Conservation (phyloP, 2,113 vertebrate species). For the Myodes glareolus region DNA sequence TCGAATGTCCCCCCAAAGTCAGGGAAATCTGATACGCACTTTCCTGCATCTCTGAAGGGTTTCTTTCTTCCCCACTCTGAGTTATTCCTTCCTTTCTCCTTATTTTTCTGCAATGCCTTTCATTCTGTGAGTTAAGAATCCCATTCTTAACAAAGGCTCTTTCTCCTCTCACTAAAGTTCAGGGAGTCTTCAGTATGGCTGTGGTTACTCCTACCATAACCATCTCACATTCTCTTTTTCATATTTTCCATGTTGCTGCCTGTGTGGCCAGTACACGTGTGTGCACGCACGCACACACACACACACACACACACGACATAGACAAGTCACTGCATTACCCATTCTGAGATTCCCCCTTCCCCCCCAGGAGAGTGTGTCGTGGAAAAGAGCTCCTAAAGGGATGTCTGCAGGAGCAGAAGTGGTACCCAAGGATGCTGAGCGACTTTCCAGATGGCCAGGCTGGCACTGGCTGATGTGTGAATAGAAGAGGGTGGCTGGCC, state of each 20-base stretch:
- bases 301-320: background rate
- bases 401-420: background rate
- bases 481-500: background rate
- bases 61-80: background rate
- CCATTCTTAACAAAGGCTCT: background rate
- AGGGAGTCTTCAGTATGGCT: background rate
- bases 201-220: rapidly evolving
- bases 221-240: background rate
- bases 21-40: rapidly evolving
- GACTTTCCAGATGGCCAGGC: conserved; percentile 20
- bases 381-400: background rate
- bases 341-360: background rate
- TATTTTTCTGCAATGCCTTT: background rate
- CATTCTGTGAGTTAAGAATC: background rate
- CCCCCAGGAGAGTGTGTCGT: background rate
- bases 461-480: background rate
- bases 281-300: background rate
- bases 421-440: background rate
- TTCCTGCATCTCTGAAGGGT: rapidly evolving
- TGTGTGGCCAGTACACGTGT: background rate
- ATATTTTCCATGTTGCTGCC: background rate
- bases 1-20: background rate
- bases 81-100: background rate
- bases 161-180: background rate
- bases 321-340: background rate